phyloP scores from a whole-genome alignment of 1,140 invertebrate species.

The Paraescarpia echinospica region DNA sequence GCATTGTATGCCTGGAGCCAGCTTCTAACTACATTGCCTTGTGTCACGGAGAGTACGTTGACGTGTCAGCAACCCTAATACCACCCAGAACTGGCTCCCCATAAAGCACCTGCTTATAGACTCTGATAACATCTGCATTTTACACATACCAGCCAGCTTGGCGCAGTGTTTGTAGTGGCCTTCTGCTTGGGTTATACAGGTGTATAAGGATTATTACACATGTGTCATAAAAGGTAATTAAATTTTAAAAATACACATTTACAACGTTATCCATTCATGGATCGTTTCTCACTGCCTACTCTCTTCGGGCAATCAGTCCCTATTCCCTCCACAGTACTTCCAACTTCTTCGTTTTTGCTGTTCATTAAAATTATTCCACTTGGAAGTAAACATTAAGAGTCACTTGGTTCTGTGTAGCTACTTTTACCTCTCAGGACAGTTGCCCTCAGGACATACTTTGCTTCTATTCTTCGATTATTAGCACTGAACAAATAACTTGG shows the following conservation, averaged over 20 bases:
- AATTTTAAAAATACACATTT: no score
- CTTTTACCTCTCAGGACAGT: no score
- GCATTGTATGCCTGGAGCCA: not conserved
- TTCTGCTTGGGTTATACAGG: not conserved
- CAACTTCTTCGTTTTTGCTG: no score
- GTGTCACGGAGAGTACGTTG: not conserved
- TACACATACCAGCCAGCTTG: not conserved
- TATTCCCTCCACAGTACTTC: no score
- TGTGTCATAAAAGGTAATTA: not conserved
- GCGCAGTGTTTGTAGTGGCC: not conserved
- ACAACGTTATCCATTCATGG: not conserved
- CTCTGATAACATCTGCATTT: not conserved
- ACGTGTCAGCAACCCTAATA: not conserved
- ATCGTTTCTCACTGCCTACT: not conserved
- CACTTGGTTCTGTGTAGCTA: no score
- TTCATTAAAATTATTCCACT: no score
- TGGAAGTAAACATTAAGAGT: no score
- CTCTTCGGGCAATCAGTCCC: not conserved
- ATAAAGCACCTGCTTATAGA: not conserved
- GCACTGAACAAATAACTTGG: no score
- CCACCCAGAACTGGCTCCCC: not conserved
- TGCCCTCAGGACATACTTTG: no score
- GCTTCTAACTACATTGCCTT: not conserved
- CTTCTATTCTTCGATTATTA: no score
- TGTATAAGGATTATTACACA: not conserved